A percentile compares a stretch with the other conserved stretches of the same genome.
Conservation (phyloP, 2,797 vertebrate species). For the Pangasius djambal region DNA sequence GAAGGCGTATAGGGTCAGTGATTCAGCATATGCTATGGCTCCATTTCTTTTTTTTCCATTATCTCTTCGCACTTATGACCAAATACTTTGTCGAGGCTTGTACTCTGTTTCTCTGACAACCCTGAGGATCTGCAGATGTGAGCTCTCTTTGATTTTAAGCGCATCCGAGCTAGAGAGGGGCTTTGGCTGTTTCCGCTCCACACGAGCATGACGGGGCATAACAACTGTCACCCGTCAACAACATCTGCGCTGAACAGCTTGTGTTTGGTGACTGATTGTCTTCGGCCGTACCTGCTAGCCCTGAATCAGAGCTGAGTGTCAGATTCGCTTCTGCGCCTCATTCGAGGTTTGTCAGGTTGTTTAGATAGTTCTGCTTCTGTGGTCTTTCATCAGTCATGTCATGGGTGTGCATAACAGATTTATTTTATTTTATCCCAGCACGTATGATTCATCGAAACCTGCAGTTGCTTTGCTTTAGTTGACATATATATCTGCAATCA, state of each 20-base stretch:
- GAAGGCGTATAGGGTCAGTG: constrained; percentile 8
- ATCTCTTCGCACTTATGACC: background rate
- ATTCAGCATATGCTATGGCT: background rate
- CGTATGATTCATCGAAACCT: background rate
- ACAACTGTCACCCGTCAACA: constrained; percentile 74
- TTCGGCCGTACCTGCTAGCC: constrained; percentile 68
- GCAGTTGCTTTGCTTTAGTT: background rate
- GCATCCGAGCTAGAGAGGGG: constrained; percentile 25
- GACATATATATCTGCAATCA: background rate
- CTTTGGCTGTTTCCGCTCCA: constrained; percentile 43
- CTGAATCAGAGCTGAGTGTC: constrained; percentile 51
- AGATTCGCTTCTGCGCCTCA: constrained; percentile 63
- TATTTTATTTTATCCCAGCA: background rate
- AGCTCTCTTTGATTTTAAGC: constrained; percentile 35
- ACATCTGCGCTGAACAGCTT: constrained; percentile 76
- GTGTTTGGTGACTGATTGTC: constrained; percentile 64
- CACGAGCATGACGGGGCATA: constrained; percentile 64
- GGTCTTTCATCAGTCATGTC: background rate
- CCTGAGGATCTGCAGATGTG: constrained; percentile 19
- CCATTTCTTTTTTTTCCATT: background rate
- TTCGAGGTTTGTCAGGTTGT: constrained; percentile 36
- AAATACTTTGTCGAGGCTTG: background rate
- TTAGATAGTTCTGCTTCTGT: constrained; percentile 9
- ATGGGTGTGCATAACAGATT: background rate
- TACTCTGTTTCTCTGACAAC: background rate